These are phyloP conservation scores for Porites lutea DNA, from an alignment of 64 coral and sea anemone species.

Conservation along the genomic window DNA sequence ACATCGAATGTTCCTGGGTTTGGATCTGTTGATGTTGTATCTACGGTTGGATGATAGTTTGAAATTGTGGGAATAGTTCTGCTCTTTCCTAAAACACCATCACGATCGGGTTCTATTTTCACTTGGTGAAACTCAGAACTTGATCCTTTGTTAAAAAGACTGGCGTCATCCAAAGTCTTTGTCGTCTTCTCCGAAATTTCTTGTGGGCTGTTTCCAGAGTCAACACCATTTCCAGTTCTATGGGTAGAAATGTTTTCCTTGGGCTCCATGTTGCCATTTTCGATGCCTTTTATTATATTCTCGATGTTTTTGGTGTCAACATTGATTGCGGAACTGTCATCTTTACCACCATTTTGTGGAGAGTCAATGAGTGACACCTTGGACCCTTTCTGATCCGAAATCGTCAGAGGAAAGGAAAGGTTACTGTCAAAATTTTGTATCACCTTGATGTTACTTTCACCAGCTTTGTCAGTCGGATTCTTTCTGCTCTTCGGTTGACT, in stretches of 20 bases:
- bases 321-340: slow-evolving; percentile 2
- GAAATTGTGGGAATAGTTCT: slow-evolving; percentile 31
- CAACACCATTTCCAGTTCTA: not conserved
- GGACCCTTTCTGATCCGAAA: slow-evolving; percentile 64
- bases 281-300: slow-evolving; percentile 20
- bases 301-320: slow-evolving; percentile 19
- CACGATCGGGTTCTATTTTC: not conserved
- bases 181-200: slow-evolving; percentile 12
- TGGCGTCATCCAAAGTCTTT: not conserved
- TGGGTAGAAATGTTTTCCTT: not conserved
- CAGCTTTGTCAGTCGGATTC: not conserved
- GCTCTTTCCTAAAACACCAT: slow-evolving; percentile 12
- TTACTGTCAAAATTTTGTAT: slow-evolving; percentile 55
- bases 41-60: slow-evolving; percentile 60
- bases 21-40: not conserved
- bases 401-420: slow-evolving; percentile 80
- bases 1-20: slow-evolving; percentile 6
- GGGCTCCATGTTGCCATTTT: not conserved
- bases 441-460: not conserved
- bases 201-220: not conserved
- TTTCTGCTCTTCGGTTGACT: slow-evolving; percentile 32
- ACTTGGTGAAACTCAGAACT: slow-evolving; percentile 1
- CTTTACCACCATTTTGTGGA: not conserved
- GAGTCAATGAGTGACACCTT: not conserved
- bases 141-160: not conserved